Conservation (phyloP, 2,113 vertebrate species). For the Epinephelus cyanopodus region DNA sequence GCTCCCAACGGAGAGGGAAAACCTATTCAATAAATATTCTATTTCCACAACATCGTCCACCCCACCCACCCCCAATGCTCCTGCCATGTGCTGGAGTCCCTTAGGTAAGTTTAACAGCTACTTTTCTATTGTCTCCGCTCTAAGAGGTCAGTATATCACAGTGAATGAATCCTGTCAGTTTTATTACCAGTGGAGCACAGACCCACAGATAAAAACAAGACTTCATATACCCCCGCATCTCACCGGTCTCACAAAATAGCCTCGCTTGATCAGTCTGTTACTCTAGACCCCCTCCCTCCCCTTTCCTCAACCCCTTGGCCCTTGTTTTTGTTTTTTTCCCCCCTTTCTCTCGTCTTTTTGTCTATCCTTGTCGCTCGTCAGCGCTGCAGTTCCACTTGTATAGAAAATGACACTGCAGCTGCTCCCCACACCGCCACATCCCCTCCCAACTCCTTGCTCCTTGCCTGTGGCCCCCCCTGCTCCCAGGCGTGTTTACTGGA, state of each 20-base stretch:
- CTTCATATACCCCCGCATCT: slow-evolving; percentile 85
- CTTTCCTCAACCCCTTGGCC: slow-evolving; percentile 43
- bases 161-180: slow-evolving; percentile 88
- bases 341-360: slow-evolving; percentile 43
- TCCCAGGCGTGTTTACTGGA: slow-evolving; percentile 76
- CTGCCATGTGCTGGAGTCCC: slow-evolving; percentile 78
- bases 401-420: slow-evolving; percentile 76
- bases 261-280: slow-evolving; percentile 85
- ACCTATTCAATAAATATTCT: slow-evolving; percentile 86
- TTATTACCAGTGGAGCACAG: slow-evolving; percentile 86
- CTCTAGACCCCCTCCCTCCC: slow-evolving; percentile 57
- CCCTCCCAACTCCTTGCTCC: slow-evolving; percentile 3
- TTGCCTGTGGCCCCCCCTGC: slow-evolving; percentile 58
- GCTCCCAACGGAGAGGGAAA: slow-evolving; percentile 71
- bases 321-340: slow-evolving; percentile 44
- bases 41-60: slow-evolving; percentile 71
- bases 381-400: slow-evolving; percentile 66
- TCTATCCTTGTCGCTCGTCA: slow-evolving; percentile 69
- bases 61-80: slow-evolving; percentile 35
- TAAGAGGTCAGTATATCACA: slow-evolving; percentile 89
- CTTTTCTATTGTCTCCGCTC: slow-evolving; percentile 87
- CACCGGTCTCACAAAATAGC: slow-evolving; percentile 85
- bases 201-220: slow-evolving; percentile 86
- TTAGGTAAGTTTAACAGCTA: slow-evolving; percentile 88
- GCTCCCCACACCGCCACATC: slow-evolving; percentile 31